Conservation (phyloP, 2,797 vertebrate genomes). For the Gadopsis bispinosus region DNA sequence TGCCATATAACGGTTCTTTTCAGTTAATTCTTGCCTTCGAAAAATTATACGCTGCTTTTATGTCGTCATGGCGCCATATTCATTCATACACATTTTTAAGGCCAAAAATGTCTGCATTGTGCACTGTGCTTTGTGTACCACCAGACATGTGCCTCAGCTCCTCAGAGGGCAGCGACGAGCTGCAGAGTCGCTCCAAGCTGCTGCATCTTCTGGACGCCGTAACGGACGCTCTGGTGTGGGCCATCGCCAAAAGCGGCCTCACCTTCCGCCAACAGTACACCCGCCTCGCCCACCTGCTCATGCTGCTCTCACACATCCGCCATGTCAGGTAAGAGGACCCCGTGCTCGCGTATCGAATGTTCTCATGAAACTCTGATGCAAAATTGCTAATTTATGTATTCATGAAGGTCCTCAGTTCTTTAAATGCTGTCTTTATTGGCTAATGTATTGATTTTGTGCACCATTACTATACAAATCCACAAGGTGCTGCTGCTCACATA, state of each 20-base stretch:
- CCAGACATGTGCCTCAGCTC: constrained; percentile 91
- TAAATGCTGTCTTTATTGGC: neutral
- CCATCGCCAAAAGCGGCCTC: constrained; percentile 91
- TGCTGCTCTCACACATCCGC: constrained; percentile 96
- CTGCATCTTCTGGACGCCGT: constrained; percentile 90
- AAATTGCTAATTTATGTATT: neutral
- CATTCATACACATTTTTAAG: too few relatives aligned
- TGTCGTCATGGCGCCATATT: too few relatives aligned
- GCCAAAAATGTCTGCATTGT: too few relatives aligned
- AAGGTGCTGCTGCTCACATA: neutral
- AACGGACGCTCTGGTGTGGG: constrained; percentile 95
- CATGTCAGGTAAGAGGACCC: constrained; percentile 84
- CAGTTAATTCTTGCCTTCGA: neutral
- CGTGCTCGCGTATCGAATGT: neutral
- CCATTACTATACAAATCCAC: neutral
- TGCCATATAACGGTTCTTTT: neutral
- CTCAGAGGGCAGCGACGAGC: constrained; percentile 83
- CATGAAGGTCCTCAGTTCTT: neutral
- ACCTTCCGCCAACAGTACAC: constrained; percentile 92
- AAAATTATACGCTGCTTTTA: neutral
- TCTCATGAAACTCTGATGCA: neutral
- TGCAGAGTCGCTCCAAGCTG: constrained; percentile 89
- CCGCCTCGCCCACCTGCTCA: constrained; percentile 93
- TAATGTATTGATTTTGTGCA: neutral
- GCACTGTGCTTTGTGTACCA: neutral